Evolutionary conservation across 2,888 invertebrate genomes (phyloP).

Genomic region (Anorthoa munda): DNA sequence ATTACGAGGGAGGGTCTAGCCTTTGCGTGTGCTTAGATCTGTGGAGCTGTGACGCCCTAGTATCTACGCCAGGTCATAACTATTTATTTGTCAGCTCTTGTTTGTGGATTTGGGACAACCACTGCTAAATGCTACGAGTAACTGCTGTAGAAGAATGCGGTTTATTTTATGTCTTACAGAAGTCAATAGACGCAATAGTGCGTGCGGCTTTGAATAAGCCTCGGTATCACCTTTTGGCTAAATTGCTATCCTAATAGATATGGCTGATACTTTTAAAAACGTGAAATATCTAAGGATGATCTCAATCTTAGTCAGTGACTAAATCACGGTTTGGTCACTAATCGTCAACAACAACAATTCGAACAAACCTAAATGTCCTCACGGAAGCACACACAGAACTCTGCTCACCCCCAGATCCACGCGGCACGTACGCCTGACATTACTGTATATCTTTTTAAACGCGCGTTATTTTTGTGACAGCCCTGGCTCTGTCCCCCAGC

Average conservation of each 20-base stretch:
- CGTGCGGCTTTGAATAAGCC: not conserved
- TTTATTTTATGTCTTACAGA: conserved; percentile 10
- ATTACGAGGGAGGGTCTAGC: conserved; percentile 75
- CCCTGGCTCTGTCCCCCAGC: conserved; percentile 65
- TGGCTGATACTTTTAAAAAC: not conserved
- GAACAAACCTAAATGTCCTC: not conserved
- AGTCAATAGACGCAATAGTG: not conserved
- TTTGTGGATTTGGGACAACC: conserved; percentile 47
- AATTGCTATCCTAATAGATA: not conserved
- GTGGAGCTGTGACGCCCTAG: conserved; percentile 48
- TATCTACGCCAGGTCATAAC: conserved; percentile 23
- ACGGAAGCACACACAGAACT: conserved; percentile 1
- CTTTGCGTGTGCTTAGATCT: conserved; percentile 64
- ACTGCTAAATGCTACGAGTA: conserved; percentile 14
- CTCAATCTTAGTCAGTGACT: not conserved
- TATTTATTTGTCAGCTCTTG: conserved; percentile 47
- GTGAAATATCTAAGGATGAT: not conserved
- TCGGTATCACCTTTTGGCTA: not conserved
- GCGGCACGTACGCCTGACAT: conserved; percentile 81
- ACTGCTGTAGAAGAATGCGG: conserved; percentile 28
- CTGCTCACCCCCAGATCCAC: conserved; percentile 37
- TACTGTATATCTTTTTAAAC: conserved; percentile 88
- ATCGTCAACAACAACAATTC: not conserved
- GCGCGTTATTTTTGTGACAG: conserved; percentile 89
- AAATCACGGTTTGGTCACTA: not conserved